A percentile compares a stretch with the other conserved stretches of the same genome.
These are phyloP conservation scores for Pheosia gnoma DNA, from an alignment of 2,888 invertebrate genomes.

Conservation along the genomic window DNA sequence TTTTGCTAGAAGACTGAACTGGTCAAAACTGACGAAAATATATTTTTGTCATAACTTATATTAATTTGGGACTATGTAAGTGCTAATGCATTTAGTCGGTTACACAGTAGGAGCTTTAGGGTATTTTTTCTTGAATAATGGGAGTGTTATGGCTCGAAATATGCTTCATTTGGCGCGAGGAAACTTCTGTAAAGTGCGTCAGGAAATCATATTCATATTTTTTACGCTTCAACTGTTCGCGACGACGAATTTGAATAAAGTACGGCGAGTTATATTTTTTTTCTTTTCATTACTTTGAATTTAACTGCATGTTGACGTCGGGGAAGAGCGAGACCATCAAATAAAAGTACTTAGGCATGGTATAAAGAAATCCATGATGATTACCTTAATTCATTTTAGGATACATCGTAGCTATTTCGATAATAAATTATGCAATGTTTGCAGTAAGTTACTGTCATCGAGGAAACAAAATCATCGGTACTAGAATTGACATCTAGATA, in stretches of 20 bases:
- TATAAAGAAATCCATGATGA: too few species aligned
- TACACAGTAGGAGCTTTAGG: slow-evolving; percentile 30
- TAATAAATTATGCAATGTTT: too few species aligned
- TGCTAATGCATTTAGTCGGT: slow-evolving; percentile 18
- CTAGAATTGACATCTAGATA: too few species aligned
- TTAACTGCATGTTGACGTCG: slow-evolving; percentile 2
- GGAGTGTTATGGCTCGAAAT: slow-evolving; percentile 80
- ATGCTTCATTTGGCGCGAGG: slow-evolving; percentile 81
- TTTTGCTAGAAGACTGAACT: too few species aligned
- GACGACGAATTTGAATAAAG: slow-evolving; percentile 75
- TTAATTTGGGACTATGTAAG: too few species aligned
- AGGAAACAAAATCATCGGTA: too few species aligned
- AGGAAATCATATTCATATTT: slow-evolving; percentile 83
- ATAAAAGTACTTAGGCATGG: too few species aligned
- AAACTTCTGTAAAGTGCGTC: slow-evolving; percentile 75
- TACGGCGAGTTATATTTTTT: slow-evolving; percentile 39
- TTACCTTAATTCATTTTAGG: too few species aligned
- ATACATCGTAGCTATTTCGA: too few species aligned
- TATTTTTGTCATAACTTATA: too few species aligned
- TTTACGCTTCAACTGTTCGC: slow-evolving; percentile 79
- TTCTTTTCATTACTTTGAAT: slow-evolving; percentile 44
- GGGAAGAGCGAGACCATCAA: neutral
- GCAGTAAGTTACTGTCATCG: too few species aligned
- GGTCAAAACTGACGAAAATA: too few species aligned
- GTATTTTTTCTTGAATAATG: slow-evolving; percentile 73